Percentiles rank a stretch among this genome's conserved stretches.
These are phyloP conservation scores for Gulo gulo DNA, from an alignment of 2,113 vertebrate genomes.

Conservation along the genomic window DNA sequence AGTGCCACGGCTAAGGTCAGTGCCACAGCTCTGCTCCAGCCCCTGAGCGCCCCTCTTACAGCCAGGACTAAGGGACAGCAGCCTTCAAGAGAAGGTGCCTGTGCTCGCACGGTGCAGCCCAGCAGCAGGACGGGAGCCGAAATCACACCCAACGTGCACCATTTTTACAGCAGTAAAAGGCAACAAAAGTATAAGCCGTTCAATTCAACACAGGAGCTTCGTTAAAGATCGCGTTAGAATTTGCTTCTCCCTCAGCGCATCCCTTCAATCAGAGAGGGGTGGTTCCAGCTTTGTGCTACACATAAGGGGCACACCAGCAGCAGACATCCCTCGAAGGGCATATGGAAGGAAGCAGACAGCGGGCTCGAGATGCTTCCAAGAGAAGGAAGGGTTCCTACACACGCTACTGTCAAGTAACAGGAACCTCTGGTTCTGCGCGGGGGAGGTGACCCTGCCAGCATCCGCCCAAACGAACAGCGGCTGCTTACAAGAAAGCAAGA, in stretches of 20 bases:
- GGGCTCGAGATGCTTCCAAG: background rate
- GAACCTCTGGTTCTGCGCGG: background rate
- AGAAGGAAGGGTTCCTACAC: background rate
- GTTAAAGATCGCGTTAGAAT: background rate
- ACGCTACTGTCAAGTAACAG: background rate
- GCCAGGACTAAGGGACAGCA: background rate
- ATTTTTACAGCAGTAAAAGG: background rate
- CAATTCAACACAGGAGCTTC: too few relatives aligned
- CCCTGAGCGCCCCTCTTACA: background rate
- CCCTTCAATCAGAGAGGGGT: background rate
- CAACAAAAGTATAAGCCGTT: background rate
- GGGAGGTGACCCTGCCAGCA: background rate
- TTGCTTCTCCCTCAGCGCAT: background rate
- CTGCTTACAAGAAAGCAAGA: background rate
- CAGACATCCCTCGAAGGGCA: background rate
- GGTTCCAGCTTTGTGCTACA: background rate
- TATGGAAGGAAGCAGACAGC: background rate
- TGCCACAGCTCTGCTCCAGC: background rate
- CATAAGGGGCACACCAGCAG: background rate
- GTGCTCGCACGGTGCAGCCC: background rate
- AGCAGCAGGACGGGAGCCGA: background rate
- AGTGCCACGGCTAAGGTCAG: background rate
- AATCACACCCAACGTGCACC: background rate
- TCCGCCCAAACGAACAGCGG: background rate
- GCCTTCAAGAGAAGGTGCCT: background rate